Percentiles rank a stretch among this genome's conserved stretches.
These are phyloP conservation scores for Neofelis nebulosa DNA, from an alignment of 2,113 vertebrate genomes.

Conservation along the genomic window DNA sequence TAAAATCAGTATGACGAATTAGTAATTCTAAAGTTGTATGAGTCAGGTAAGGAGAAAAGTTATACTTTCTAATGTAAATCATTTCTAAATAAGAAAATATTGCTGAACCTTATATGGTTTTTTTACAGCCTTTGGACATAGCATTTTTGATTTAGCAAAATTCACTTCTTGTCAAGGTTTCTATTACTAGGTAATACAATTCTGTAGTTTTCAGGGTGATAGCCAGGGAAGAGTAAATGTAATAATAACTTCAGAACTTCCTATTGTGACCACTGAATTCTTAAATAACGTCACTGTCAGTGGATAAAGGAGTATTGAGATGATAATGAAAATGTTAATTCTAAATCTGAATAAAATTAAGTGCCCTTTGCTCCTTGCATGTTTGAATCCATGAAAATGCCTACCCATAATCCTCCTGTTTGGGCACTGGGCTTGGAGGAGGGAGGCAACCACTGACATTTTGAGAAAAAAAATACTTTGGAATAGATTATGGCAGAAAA, in stretches of 20 bases:
- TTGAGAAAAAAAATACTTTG: not conserved
- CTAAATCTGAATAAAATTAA: conserved; percentile 36
- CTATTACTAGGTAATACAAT: conserved; percentile 26
- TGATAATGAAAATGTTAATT: conserved; percentile 11
- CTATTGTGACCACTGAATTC: conserved; percentile 42
- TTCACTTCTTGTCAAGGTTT: not conserved
- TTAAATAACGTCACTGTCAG: conserved; percentile 52
- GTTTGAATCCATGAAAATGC: conserved; percentile 7
- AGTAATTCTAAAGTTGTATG: not conserved
- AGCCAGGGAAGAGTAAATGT: not conserved
- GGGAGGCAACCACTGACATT: not conserved
- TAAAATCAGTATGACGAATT: not conserved
- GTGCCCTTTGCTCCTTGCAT: not conserved
- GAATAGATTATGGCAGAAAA: not conserved
- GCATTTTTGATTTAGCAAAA: not conserved
- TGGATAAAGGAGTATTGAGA: conserved; percentile 33
- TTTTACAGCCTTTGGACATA: not conserved
- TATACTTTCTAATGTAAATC: not conserved
- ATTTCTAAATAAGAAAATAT: conserved; percentile 1
- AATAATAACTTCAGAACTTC: conserved; percentile 63
- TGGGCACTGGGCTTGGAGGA: not conserved
- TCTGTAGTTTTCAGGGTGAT: not conserved
- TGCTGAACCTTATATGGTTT: conserved; percentile 32
- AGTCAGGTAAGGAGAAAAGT: not conserved
- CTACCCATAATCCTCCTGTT: not conserved